A percentile compares a stretch with the other conserved stretches of the same genome.
phyloP scores from a whole-genome alignment of 2,888 invertebrate genomes.

The Ctenicera cuprea region DNA sequence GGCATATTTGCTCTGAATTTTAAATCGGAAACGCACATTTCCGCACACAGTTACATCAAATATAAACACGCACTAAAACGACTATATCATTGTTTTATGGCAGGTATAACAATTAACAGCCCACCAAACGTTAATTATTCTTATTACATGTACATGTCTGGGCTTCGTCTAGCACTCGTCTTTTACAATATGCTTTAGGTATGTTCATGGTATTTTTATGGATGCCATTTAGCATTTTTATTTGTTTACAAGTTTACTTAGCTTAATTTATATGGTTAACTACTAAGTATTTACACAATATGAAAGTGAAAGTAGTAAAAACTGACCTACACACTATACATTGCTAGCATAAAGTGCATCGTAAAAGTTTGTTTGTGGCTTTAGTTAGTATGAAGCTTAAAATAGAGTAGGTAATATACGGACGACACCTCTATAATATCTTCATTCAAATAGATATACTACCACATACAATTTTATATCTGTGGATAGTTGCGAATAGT shows the following conservation, averaged over 20 bases:
- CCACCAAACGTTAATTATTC: constrained; percentile 67
- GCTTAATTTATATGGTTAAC: constrained; percentile 69
- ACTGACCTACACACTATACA: constrained; percentile 65
- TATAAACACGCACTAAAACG: constrained; percentile 67
- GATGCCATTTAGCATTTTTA: constrained; percentile 66
- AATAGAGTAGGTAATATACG: constrained; percentile 59
- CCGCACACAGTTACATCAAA: constrained; percentile 58
- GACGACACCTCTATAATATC: constrained; percentile 15
- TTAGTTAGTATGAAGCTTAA: constrained; percentile 70
- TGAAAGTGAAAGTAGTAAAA: constrained; percentile 71
- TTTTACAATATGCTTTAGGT: constrained; percentile 46
- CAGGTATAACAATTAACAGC: constrained; percentile 68
- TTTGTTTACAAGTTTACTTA: constrained; percentile 71
- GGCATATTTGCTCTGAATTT: constrained; percentile 40
- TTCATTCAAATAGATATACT: constrained; percentile 9
- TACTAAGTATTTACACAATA: constrained; percentile 70
- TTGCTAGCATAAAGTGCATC: constrained; percentile 55
- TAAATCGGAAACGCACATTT: constrained; percentile 61
- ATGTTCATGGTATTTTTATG: constrained; percentile 58
- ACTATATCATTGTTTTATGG: constrained; percentile 67
- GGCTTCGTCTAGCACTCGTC: constrained; percentile 59
- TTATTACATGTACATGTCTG: constrained; percentile 61
- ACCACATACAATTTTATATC: not conserved
- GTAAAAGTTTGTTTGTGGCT: constrained; percentile 70
- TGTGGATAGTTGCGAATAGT: not conserved